A percentile compares a stretch with the other conserved stretches of the same genome.
phyloP scores from a whole-genome alignment of 2,797 vertebrate genomes.

The Galagoides demidoff region DNA sequence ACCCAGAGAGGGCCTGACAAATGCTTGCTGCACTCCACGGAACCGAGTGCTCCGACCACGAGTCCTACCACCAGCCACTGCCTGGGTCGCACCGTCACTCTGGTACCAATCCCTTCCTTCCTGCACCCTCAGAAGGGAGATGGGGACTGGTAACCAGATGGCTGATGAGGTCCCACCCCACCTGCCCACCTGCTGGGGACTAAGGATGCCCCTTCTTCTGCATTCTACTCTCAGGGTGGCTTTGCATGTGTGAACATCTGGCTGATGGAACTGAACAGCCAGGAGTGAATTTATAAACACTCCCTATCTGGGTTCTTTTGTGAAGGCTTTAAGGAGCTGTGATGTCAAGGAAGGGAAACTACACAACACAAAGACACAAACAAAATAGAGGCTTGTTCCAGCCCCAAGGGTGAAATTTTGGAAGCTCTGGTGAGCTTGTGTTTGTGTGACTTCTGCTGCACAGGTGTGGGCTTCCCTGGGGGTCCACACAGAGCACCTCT shows the following conservation, averaged over 20 bases:
- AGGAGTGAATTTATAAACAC: not conserved
- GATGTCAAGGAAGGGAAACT: not conserved
- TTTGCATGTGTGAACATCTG: not conserved
- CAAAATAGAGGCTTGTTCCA: not conserved
- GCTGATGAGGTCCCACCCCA: not conserved
- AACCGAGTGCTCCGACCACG: not conserved
- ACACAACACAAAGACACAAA: not conserved
- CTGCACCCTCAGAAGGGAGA: not conserved
- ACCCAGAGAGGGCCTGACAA: accelerated
- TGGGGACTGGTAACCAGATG: accelerated
- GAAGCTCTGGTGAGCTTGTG: not conserved
- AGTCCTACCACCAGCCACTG: accelerated
- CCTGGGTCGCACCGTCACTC: not conserved
- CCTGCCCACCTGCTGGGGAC: not conserved
- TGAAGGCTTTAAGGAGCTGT: not conserved
- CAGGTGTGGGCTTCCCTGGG: not conserved
- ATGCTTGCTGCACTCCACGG: accelerated
- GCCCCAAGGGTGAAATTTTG: not conserved
- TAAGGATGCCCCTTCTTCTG: accelerated
- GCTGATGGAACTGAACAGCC: not conserved
- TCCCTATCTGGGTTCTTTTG: not conserved
- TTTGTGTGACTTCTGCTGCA: not conserved
- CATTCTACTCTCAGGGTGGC: not conserved
- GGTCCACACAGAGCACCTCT: not conserved
- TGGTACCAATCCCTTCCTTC: not conserved